A percentile compares a stretch with the other conserved stretches of the same genome.
Evolutionary conservation across 2,113 vertebrate genomes (phyloP).

Genomic region (Cinclus mexicanus): DNA sequence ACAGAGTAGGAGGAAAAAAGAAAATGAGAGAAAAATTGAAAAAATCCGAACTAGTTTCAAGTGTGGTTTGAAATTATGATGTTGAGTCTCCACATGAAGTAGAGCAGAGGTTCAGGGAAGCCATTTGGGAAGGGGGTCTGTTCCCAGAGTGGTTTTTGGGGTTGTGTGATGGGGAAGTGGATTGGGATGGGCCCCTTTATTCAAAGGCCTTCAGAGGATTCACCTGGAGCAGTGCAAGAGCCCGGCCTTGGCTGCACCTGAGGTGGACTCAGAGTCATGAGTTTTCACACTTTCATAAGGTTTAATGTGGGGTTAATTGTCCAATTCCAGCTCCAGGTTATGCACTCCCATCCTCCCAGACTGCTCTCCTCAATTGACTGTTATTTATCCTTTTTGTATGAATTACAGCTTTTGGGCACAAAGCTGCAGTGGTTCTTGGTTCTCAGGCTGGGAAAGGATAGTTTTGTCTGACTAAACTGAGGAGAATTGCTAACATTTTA

Average conservation of each 20-base stretch:
- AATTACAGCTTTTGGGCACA: neutral
- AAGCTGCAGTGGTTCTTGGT: neutral
- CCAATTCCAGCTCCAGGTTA: neutral
- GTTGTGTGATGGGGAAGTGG: no score
- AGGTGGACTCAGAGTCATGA: neutral
- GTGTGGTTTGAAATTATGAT: rapidly evolving
- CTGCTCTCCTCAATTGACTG: rapidly evolving
- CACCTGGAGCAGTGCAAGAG: no score
- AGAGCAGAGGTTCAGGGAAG: neutral
- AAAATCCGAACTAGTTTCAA: rapidly evolving
- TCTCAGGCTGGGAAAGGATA: neutral
- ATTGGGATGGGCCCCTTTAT: no score
- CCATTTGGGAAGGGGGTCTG: no score
- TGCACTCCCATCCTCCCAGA: neutral
- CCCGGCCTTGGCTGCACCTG: no score
- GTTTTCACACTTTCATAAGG: neutral
- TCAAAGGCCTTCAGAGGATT: no score
- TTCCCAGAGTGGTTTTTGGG: no score
- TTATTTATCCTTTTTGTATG: neutral
- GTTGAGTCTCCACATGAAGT: rapidly evolving
- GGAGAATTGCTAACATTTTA: neutral
- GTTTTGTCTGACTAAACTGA: neutral
- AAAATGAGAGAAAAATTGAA: neutral
- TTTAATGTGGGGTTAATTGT: neutral
- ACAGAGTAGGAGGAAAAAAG: neutral